Evolutionary conservation across 1,140 invertebrate species (phyloP).

Genomic region (Trigoniulus corallinus): DNA sequence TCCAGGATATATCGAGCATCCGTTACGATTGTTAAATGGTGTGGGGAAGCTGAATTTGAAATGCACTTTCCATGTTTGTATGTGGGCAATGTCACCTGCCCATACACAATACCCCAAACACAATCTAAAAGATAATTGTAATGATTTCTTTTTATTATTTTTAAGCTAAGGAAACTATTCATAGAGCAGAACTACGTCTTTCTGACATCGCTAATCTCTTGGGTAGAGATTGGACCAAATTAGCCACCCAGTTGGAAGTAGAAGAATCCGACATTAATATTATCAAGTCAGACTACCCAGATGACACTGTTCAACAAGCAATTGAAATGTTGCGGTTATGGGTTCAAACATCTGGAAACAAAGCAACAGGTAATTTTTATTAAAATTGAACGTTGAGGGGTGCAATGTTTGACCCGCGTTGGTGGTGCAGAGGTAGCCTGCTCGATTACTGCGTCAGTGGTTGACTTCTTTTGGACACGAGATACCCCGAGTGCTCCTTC

Average conservation of each 20-base stretch:
- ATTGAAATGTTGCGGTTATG: conserved; percentile 85
- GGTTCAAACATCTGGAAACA: conserved; percentile 49
- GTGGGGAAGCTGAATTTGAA: no score
- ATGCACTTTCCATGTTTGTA: no score
- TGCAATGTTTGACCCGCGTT: no score
- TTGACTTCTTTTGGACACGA: neutral
- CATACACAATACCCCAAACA: no score
- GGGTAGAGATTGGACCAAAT: conserved; percentile 76
- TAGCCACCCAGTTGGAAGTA: conserved; percentile 60
- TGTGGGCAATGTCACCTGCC: no score
- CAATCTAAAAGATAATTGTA: neutral
- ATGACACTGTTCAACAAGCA: conserved; percentile 72
- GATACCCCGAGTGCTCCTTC: no score
- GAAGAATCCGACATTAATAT: conserved; percentile 68
- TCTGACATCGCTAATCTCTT: conserved; percentile 83
- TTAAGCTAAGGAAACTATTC: conserved; percentile 37
- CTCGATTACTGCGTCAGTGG: neutral
- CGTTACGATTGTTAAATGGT: no score
- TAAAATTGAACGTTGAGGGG: no score
- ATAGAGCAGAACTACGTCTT: conserved; percentile 59
- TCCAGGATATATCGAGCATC: no score
- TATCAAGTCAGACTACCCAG: conserved; percentile 68
- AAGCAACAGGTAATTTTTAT: conserved; percentile 54
- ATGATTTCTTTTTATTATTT: neutral
- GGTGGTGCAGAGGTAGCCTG: no score